phyloP scores from a whole-genome alignment of 2,797 vertebrate species.

The Cercopithecus diana region DNA sequence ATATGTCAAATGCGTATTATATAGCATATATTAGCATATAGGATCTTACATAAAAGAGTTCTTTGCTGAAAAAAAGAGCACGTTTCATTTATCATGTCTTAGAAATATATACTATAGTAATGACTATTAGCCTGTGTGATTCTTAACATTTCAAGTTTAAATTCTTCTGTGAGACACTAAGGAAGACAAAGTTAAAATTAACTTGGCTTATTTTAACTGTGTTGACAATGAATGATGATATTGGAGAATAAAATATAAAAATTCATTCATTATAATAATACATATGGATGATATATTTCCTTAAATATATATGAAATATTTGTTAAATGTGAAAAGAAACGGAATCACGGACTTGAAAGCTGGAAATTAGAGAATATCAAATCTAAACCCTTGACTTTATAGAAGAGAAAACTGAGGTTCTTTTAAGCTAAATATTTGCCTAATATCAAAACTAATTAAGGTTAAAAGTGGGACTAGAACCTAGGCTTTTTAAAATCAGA shows the following conservation, averaged over 20 bases:
- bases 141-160: not conserved
- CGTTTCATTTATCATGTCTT: not conserved
- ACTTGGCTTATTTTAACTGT: not conserved
- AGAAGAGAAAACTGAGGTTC: not conserved
- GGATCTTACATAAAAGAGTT: not conserved
- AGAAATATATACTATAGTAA: not conserved
- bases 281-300: not conserved
- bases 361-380: not conserved
- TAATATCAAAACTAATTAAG: not conserved
- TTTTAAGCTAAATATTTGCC: not conserved
- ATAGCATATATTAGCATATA: not conserved
- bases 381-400: not conserved
- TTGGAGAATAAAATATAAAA: not conserved
- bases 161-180: not conserved
- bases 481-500: not conserved
- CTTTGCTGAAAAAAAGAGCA: too few relatives aligned
- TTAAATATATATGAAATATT: not conserved
- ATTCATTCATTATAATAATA: not conserved
- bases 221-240: not conserved
- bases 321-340: not conserved
- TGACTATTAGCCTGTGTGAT: not conserved
- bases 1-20: not conserved
- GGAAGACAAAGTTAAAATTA: not conserved
- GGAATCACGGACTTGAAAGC: not conserved
- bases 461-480: not conserved